Conservation (phyloP, 2,888 invertebrate genomes). For the Anthrax anthrax region DNA sequence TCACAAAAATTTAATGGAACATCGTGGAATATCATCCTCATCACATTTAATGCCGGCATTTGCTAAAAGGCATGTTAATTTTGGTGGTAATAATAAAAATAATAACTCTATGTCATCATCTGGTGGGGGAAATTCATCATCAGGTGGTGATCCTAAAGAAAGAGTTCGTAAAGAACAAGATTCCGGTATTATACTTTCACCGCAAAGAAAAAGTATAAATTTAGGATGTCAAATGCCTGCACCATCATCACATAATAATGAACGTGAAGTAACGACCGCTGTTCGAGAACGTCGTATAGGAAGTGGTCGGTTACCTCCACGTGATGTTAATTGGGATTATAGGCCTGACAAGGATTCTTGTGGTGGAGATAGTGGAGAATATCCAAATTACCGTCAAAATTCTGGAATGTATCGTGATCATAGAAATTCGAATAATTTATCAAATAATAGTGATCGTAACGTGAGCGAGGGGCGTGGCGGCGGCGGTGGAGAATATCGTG, state of each 20-base stretch:
- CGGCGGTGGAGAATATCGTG: conserved; percentile 12
- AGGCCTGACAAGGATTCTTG: conserved; percentile 12
- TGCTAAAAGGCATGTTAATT: conserved; percentile 20
- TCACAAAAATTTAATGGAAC: conserved; percentile 23
- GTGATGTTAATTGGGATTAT: conserved; percentile 40
- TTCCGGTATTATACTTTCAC: conserved; percentile 63
- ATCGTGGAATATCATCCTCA: conserved; percentile 28
- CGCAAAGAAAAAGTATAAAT: conserved; percentile 73
- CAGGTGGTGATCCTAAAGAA: conserved; percentile 50
- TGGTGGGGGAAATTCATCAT: conserved; percentile 6
- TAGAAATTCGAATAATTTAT: background rate
- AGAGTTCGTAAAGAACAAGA: conserved; percentile 69
- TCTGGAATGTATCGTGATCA: conserved; percentile 7
- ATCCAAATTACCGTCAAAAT: conserved; percentile 23
- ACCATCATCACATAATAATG: conserved; percentile 2
- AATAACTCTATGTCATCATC: background rate
- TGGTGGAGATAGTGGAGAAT: conserved; percentile 24
- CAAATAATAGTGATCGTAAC: conserved; percentile 15
- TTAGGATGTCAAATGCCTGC: conserved; percentile 63
- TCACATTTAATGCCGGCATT: conserved; percentile 33
- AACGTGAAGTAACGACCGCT: conserved; percentile 3
- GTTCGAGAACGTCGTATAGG: conserved; percentile 51
- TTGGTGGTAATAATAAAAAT: background rate
- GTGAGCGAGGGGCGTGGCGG: no score
- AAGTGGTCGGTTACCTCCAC: conserved; percentile 66